phyloP scores from a whole-genome alignment of 2,888 invertebrate species.

The Meteorus colon region DNA sequence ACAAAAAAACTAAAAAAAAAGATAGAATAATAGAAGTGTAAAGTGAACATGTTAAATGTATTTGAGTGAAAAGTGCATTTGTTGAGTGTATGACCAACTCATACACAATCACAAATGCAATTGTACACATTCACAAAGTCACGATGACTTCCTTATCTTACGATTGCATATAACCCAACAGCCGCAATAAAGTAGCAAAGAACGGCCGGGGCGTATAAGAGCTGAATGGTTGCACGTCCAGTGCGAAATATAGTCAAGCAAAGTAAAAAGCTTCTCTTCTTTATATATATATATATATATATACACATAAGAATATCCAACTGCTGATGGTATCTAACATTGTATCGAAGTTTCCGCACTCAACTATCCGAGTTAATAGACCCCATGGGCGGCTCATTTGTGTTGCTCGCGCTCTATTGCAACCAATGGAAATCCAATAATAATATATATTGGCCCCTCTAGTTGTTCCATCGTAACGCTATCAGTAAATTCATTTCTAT shows the following conservation, averaged over 20 bases:
- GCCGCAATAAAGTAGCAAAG: conserved; percentile 24
- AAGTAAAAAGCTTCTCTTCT: not conserved
- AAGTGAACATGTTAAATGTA: conserved; percentile 7
- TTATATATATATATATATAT: not conserved
- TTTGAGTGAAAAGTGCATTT: conserved; percentile 13
- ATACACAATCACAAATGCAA: not conserved
- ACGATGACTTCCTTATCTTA: conserved; percentile 26
- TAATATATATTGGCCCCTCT: conserved; percentile 11
- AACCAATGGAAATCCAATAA: conserved; percentile 14
- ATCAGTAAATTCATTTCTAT: conserved; percentile 16
- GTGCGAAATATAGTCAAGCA: conserved; percentile 3
- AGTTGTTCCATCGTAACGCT: conserved; percentile 11
- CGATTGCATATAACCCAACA: conserved; percentile 15
- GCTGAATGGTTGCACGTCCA: conserved; percentile 16
- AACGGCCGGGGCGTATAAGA: conserved; percentile 5
- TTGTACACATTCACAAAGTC: not conserved
- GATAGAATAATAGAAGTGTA: conserved; percentile 10
- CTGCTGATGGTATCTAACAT: conserved; percentile 33
- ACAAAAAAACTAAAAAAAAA: not conserved
- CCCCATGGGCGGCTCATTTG: conserved; percentile 34
- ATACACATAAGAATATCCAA: not conserved
- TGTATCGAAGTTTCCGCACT: conserved; percentile 35
- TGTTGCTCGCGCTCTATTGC: conserved; percentile 1
- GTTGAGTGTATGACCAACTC: not conserved
- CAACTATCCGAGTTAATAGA: conserved; percentile 42